A percentile compares a stretch with the other conserved stretches of the same genome.
Evolutionary conservation across 2,113 vertebrate species (phyloP).

Genomic region (Heliornis fulica): DNA sequence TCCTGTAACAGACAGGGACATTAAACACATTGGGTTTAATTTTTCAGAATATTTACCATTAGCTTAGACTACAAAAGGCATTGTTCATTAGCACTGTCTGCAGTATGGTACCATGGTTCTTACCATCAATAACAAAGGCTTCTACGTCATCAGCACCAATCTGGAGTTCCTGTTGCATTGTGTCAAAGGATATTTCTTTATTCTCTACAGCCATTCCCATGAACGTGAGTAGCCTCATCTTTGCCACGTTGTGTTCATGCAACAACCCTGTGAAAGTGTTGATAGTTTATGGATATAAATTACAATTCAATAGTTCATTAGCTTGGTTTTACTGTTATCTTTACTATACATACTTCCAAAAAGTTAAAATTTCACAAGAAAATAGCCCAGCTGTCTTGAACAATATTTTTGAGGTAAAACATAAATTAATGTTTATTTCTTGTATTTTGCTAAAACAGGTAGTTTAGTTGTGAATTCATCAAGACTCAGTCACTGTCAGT

Average conservation of each 20-base stretch:
- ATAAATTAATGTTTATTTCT: neutral
- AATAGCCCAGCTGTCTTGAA: neutral
- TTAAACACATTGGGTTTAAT: neutral
- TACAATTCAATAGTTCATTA: neutral
- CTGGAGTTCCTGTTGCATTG: constrained; percentile 96
- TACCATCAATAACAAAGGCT: constrained; percentile 98
- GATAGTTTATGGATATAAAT: neutral
- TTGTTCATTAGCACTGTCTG: neutral
- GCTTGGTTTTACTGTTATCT: neutral
- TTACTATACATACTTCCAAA: neutral
- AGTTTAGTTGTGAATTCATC: neutral
- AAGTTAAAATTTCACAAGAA: neutral
- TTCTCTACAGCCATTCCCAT: constrained; percentile 99
- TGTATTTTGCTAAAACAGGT: neutral
- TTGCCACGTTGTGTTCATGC: constrained; percentile 96
- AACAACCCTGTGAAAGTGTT: constrained; percentile 78
- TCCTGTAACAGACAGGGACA: neutral
- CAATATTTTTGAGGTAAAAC: neutral
- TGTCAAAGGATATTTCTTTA: constrained; percentile 96
- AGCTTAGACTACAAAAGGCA: neutral
- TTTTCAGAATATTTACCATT: neutral
- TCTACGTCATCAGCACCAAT: constrained; percentile 93
- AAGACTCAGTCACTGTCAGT: neutral
- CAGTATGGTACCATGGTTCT: neutral
- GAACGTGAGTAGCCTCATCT: constrained; percentile 97